A percentile compares a stretch with the other conserved stretches of the same genome.
Evolutionary conservation across 2,888 invertebrate genomes (phyloP).

Genomic region (Chironomus tentans): DNA sequence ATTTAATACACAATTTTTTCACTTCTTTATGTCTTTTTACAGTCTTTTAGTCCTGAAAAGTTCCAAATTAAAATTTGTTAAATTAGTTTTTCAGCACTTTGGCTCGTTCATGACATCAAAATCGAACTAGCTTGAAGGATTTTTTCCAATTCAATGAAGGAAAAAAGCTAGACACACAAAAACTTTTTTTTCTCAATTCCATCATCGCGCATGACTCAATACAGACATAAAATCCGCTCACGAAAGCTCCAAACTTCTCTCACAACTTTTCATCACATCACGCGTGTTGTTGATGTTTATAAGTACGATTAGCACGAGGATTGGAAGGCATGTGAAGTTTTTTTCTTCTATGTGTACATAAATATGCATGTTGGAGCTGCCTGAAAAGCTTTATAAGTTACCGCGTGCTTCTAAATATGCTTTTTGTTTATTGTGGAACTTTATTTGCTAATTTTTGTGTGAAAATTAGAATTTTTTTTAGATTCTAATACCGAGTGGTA

Average conservation of each 20-base stretch:
- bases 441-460: no score
- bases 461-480: no score
- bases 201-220: background rate
- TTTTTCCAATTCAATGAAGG: conserved; percentile 20
- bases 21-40: background rate
- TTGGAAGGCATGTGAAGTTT: background rate
- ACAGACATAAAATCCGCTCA: background rate
- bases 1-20: background rate
- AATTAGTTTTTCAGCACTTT: background rate
- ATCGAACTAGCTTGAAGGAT: conserved; percentile 22
- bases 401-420: no score
- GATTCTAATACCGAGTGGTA: no score
- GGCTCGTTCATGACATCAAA: background rate
- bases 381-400: no score
- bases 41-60: background rate
- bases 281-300: background rate
- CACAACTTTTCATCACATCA: background rate
- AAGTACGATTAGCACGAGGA: background rate
- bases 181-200: background rate
- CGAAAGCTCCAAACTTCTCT: background rate
- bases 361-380: no score
- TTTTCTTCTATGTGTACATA: no score
- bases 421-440: no score
- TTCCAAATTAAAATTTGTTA: background rate
- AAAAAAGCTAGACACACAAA: conserved; percentile 9